These are phyloP conservation scores for Spicauda simplicius DNA, from an alignment of 2,888 invertebrate species.

Conservation along the genomic window DNA sequence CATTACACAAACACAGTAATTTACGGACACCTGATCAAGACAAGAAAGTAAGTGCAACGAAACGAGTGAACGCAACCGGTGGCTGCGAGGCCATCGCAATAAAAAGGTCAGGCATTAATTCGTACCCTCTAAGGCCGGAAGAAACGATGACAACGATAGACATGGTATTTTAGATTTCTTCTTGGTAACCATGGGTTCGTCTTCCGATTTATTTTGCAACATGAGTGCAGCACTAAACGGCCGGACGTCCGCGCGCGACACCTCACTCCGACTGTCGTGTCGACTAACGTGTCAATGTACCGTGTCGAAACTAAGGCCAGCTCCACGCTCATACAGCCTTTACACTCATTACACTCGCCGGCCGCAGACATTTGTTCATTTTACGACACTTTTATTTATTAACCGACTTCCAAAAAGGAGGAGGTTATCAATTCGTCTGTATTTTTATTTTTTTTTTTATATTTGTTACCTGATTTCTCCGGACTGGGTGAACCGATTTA, in stretches of 20 bases:
- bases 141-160: constrained; percentile 76
- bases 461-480: no score
- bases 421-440: no score
- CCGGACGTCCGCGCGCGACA: constrained; percentile 78
- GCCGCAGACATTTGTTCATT: constrained; percentile 15
- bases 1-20: constrained; percentile 70
- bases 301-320: constrained; percentile 65
- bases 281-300: constrained; percentile 69
- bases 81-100: constrained; percentile 70
- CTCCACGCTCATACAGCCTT: constrained; percentile 58
- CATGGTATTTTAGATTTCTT: constrained; percentile 83
- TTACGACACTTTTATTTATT: constrained; percentile 10
- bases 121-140: constrained; percentile 81
- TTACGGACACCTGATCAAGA: constrained; percentile 75
- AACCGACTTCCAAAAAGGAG: no score
- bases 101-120: constrained; percentile 63
- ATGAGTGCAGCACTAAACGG: constrained; percentile 59
- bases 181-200: constrained; percentile 78
- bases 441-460: no score
- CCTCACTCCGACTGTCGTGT: constrained; percentile 63
- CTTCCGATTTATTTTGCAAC: constrained; percentile 75
- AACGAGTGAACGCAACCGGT: constrained; percentile 77
- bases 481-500: no score
- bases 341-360: constrained; percentile 46
- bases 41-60: constrained; percentile 81